These are phyloP conservation scores for Hydractinia echinata DNA, from an alignment of 30 jellyfish, hydroid and myxozoan species.

Conservation along the genomic window DNA sequence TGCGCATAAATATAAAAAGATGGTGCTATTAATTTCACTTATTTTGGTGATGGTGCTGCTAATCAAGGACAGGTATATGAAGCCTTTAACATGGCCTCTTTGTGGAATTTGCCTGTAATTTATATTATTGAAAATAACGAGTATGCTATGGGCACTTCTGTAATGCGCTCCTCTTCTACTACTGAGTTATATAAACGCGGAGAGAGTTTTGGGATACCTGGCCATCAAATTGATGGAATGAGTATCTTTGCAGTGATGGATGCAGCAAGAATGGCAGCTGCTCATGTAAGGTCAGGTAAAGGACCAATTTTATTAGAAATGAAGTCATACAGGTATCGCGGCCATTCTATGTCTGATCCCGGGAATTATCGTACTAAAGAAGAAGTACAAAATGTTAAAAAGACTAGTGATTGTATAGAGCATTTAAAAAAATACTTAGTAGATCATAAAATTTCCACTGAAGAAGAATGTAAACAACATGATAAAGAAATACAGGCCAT, in stretches of 20 bases:
- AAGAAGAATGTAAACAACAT: too few species aligned
- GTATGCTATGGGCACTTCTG: neutral
- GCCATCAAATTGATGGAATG: neutral
- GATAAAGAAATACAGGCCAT: too few species aligned
- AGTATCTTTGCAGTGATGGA: neutral
- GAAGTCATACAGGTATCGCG: neutral
- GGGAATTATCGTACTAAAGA: too few species aligned
- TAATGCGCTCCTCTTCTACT: neutral
- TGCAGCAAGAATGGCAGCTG: too few species aligned
- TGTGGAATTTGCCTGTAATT: neutral
- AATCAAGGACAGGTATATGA: too few species aligned
- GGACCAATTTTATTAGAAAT: neutral
- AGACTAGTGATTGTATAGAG: too few species aligned
- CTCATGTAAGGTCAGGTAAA: too few species aligned
- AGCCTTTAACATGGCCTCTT: too few species aligned
- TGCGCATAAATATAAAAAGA: neutral
- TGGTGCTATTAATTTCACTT: neutral
- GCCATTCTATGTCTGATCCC: conserved; percentile 3
- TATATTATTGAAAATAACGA: neutral
- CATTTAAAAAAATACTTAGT: too few species aligned
- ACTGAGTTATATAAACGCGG: neutral
- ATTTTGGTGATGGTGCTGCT: too few species aligned
- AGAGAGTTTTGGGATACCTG: neutral
- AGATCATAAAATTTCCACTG: too few species aligned
- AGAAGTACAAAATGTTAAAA: too few species aligned